Conservation (phyloP, 2,797 vertebrate genomes). For the Cyprinodon diabolis region DNA sequence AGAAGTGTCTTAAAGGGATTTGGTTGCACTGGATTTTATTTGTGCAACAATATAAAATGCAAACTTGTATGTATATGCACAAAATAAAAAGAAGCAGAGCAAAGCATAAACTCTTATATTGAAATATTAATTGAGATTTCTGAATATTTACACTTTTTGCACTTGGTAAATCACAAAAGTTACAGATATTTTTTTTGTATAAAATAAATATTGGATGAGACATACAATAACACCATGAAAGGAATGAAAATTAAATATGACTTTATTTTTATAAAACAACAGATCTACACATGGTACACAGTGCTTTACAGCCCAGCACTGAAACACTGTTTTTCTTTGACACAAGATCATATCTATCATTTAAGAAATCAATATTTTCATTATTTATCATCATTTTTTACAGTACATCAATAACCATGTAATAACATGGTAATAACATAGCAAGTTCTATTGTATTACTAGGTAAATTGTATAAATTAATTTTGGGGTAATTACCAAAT, state of each 20-base stretch:
- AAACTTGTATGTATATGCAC: background rate
- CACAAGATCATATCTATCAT: too few species aligned
- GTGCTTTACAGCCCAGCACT: background rate
- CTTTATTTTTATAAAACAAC: slow-evolving; percentile 6
- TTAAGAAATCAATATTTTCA: too few species aligned
- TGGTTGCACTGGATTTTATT: background rate
- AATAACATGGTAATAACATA: too few species aligned
- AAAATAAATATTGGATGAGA: background rate
- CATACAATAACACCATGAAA: background rate
- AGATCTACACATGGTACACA: background rate
- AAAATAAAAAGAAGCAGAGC: background rate
- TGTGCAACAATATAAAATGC: background rate
- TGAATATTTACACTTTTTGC: background rate
- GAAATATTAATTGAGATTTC: background rate
- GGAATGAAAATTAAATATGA: slow-evolving; percentile 17
- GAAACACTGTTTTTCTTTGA: background rate
- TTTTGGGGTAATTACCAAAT: too few species aligned
- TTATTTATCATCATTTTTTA: too few species aligned
- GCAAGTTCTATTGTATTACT: too few species aligned
- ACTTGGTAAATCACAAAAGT: background rate
- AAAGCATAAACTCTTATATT: background rate
- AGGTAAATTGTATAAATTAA: too few species aligned
- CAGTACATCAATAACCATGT: too few species aligned
- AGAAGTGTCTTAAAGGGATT: background rate
- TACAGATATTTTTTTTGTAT: background rate